Evolutionary conservation across 2,888 invertebrate species (phyloP).

Genomic region (Germaria angustata): DNA sequence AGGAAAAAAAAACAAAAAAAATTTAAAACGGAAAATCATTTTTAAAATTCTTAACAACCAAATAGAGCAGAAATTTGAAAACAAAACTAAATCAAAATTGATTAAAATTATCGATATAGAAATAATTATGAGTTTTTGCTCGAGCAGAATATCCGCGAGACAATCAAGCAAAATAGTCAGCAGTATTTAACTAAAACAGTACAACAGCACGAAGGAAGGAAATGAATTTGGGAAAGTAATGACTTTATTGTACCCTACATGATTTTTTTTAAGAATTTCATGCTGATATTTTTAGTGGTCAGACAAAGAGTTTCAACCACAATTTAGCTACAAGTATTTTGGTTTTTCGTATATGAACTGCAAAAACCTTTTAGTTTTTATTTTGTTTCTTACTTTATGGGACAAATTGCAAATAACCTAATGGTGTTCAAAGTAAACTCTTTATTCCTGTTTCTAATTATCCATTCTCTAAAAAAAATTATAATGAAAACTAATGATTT

Average conservation of each 20-base stretch:
- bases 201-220: not conserved
- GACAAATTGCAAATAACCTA: no score
- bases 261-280: not conserved
- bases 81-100: conserved; percentile 33
- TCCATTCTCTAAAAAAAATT: no score
- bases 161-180: not conserved
- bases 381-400: no score
- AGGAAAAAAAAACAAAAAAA: conserved; percentile 8
- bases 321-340: no score
- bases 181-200: no score
- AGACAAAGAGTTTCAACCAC: no score
- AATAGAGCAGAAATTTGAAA: conserved; percentile 59
- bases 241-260: not conserved
- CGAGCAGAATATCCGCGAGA: not conserved
- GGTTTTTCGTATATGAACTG: no score
- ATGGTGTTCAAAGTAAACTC: no score
- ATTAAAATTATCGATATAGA: conserved; percentile 38
- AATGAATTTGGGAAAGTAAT: not conserved
- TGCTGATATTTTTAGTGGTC: no score
- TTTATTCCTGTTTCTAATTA: no score
- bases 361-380: no score
- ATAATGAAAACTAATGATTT: no score
- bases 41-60: conserved; percentile 39
- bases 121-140: not conserved
- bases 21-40: conserved; percentile 42